Conservation (phyloP, 2,797 vertebrate genomes). For the Limnodromus scolopaceus region DNA sequence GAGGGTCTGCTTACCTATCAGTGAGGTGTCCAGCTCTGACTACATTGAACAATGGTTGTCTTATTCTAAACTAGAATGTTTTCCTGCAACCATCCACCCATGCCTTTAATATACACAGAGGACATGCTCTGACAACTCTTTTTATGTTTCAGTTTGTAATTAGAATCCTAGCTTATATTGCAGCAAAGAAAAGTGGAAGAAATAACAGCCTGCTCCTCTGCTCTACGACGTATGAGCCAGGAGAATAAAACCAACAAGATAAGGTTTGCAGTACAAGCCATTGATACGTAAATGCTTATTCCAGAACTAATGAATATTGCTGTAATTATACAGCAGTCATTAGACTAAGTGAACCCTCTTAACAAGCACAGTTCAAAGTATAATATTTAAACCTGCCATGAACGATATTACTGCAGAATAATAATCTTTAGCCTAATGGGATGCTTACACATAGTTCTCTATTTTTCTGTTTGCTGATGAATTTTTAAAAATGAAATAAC, state of each 20-base stretch:
- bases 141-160: neutral
- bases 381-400: neutral
- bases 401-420: neutral
- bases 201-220: neutral
- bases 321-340: neutral
- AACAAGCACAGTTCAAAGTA: neutral
- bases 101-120: neutral
- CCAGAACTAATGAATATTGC: neutral
- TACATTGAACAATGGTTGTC: neutral
- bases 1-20: neutral
- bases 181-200: neutral
- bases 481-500: neutral
- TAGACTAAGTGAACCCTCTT: neutral
- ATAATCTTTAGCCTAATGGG: neutral
- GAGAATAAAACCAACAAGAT: neutral
- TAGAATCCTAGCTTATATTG: neutral
- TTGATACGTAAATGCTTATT: neutral
- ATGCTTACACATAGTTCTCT: neutral
- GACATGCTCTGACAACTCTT: neutral
- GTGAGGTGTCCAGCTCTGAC: neutral
- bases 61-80: neutral
- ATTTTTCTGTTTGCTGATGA: neutral
- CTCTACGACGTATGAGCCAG: neutral
- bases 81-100: neutral
- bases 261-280: neutral